Base-by-base conservation (phyloP, 2,113 vertebrate genomes). In the Tychaedon coryphoeus region DNA sequence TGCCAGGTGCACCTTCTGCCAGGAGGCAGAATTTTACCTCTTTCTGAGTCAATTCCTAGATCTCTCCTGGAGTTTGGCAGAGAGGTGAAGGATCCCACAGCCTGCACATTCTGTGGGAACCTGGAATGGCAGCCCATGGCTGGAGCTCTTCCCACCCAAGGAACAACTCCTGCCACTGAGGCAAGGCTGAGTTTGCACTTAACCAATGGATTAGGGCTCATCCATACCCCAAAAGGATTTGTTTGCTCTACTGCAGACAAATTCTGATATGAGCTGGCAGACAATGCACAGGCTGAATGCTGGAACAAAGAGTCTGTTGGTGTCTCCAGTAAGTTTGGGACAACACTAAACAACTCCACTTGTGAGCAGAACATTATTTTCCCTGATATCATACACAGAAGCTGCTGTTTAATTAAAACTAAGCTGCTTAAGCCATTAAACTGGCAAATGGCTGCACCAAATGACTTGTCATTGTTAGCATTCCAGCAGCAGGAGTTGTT, bases 361-460 rank as follows among this genome's bases (percentile, higher is more conserved):
- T 89, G 64, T 65, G 87, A 92, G 86, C 14, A 61, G 75, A 93
- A 71, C 73, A 77, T 75, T 84, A 86, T 87, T 91, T 96, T 85
- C 79, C 48, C 89, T 57, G 70, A 8, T 92, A 93, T 77, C 75
- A 92, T 48, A 82, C 61, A 81, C 76, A 82, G 89, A 95, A 95
- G 89, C 84, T 92, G 70, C 86, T 87, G 77, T 85, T 97, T 95
- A 97, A 96, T 95, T 95, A 96, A 96, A 96, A 78, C 80, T 91
- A 93, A 97, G 94, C 93, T 87, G 95, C 93, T 94, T 96, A 96
- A 96, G 95, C 94, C 80, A 93, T 85, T 95, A 91, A 91, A 93
- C 83, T 95, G 96, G 96, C 92, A 96, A 97, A 96, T 42, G 93
- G 86, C 91, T 92, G 45, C 4, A 95, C 67, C 91, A 92, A 94